Conservation (phyloP, 2,888 invertebrate species). For the Dynastes hyllus region DNA sequence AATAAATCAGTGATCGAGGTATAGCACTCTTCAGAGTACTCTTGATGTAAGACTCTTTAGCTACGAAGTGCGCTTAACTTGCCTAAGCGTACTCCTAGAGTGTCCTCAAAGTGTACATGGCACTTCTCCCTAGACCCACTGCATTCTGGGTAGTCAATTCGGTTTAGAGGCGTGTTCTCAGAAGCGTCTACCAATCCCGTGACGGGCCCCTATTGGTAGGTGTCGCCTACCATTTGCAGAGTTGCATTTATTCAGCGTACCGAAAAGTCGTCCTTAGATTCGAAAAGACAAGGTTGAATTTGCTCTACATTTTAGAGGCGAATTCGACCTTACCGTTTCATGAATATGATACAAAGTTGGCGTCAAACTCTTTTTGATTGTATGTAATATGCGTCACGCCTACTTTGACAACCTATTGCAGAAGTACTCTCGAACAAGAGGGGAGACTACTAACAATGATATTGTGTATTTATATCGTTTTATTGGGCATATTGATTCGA, state of each 20-base stretch:
- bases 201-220: conserved; percentile 31
- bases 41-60: conserved; percentile 73
- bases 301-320: conserved; percentile 25
- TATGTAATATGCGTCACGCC: conserved; percentile 60
- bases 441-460: conserved; percentile 67
- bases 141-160: conserved; percentile 70
- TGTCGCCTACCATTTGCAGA: conserved; percentile 48
- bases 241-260: conserved; percentile 45
- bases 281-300: conserved; percentile 48
- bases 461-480: conserved; percentile 71
- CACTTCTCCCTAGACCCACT: conserved; percentile 69
- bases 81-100: conserved; percentile 73
- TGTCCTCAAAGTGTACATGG: conserved; percentile 72
- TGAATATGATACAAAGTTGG: conserved; percentile 46
- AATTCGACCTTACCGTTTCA: conserved; percentile 36
- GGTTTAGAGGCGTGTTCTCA: conserved; percentile 61
- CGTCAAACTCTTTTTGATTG: conserved; percentile 52
- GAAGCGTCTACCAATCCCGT: conserved; percentile 56
- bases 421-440: conserved; percentile 63
- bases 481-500: conserved; percentile 70
- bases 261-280: conserved; percentile 43
- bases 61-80: conserved; percentile 73
- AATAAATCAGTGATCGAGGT: conserved; percentile 73
- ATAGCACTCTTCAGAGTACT: conserved; percentile 71
- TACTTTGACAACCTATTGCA: conserved; percentile 64